Evolutionary conservation across 2,797 vertebrate genomes (phyloP), one percentile per base, ranked within the genome.

Genomic region (Eupleurogrammus muticus): DNA sequence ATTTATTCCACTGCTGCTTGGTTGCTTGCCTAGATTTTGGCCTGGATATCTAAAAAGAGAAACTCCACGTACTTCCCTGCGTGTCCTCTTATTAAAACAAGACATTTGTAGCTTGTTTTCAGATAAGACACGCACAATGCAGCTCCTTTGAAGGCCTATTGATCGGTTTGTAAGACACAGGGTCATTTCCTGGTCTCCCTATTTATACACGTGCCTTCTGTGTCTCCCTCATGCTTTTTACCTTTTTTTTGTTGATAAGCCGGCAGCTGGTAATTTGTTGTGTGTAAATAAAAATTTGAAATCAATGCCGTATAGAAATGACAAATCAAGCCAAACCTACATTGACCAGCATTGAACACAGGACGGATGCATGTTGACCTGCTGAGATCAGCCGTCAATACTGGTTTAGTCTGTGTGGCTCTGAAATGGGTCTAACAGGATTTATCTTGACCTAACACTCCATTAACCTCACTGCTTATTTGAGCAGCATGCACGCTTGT

Each of bases 381-480:
- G 24, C 13, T 59, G 20, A 59, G 52, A 64, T 57, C 2, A 4
- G 56, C 42, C 11, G 32, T 50, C 60, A 62, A 34, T 20, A 1
- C 44, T 42, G 47, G 23, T 60, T 80, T 54, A 34, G 66, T 53
- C 52, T 55, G 10, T 5, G 9, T 12, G 3, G 0, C 57, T 51
- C 38, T 66, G 21, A 70, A 47, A 40, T 72, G 23, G 32, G 5
- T 69, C 23, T 61, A 72, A 74, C 17, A 23, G 21, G 50, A 75
- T 73, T 13, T 73, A 13, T 55, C 44, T 61, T 83, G 54, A 70
- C 70, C 51, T 58, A 48, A 52, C 60, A 66, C 40, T 73, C 51
- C 65, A 84, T 82, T 81, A 83, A 82, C 76, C 60, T 70, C 50
- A 16, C 20, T 83, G 62, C 48, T 61, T 52, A 65, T 73, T 70